A percentile compares a stretch with the other conserved stretches of the same genome.
Conservation (phyloP, 2,888 invertebrate genomes). For the Crepidodera aurea region DNA sequence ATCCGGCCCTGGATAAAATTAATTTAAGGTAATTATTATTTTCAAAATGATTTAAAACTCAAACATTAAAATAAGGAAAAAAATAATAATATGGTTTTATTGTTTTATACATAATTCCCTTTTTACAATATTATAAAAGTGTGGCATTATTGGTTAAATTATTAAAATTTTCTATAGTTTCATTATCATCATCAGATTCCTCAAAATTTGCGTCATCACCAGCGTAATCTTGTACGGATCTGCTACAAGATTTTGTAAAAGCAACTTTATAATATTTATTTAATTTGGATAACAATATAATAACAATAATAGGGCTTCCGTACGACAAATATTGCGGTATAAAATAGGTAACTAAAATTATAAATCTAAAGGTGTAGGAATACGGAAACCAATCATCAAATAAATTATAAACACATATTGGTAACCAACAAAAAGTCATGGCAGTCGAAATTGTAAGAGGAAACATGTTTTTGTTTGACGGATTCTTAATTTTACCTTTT, state of each 20-base stretch:
- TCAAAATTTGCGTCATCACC: not conserved
- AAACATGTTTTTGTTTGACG: not conserved
- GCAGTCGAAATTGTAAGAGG: not conserved
- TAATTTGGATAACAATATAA: not conserved
- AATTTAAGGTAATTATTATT: no score
- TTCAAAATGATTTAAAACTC: no score
- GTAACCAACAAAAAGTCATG: not conserved
- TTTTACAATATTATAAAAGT: not conserved
- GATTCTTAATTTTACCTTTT: not conserved
- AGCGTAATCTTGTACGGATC: not conserved
- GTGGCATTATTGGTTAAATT: not conserved
- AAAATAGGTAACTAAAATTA: not conserved
- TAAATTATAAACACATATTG: not conserved
- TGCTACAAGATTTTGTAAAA: not conserved
- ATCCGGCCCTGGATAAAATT: no score
- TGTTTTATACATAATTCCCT: no score
- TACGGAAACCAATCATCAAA: not conserved
- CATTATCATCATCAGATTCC: conserved; percentile 4
- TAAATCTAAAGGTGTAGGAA: not conserved
- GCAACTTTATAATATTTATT: conserved; percentile 17
- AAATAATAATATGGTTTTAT: no score
- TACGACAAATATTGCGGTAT: conserved; percentile 6
- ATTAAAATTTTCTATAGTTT: not conserved
- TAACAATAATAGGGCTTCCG: conserved; percentile 5
- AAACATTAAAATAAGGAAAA: no score